Evolutionary conservation across 1,140 invertebrate genomes (phyloP).

Genomic region (Brachionus rotundiformis): DNA sequence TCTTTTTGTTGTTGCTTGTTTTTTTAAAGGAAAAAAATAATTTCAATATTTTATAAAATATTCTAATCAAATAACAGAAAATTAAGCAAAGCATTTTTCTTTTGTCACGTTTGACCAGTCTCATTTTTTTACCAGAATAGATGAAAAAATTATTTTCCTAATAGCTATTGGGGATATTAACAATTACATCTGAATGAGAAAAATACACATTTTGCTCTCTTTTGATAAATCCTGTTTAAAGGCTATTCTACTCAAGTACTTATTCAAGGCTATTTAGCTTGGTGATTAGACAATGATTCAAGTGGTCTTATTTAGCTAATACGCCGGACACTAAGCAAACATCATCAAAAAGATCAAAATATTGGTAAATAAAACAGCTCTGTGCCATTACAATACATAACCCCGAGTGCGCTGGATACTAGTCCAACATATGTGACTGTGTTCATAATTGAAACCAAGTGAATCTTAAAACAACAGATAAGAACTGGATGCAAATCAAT

Average conservation of each 20-base stretch:
- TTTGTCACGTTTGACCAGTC: not conserved
- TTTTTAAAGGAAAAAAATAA: too few species aligned
- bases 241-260: not conserved
- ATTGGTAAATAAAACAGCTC: not conserved
- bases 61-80: too few species aligned
- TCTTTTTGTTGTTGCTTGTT: too few species aligned
- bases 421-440: not conserved
- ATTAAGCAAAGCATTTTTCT: too few species aligned
- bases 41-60: too few species aligned
- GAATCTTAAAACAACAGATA: slow-evolving; percentile 12
- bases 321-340: not conserved
- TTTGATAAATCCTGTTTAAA: not conserved
- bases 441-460: slow-evolving; percentile 20
- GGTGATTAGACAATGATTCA: not conserved
- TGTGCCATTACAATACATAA: not conserved
- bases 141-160: not conserved
- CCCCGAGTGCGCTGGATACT: not conserved
- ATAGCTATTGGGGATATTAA: not conserved
- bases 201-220: not conserved
- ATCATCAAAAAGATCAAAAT: not conserved
- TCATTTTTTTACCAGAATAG: not conserved
- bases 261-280: not conserved
- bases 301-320: not conserved
- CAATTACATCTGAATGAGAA: not conserved
- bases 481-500: not conserved